Evolutionary conservation across 1,140 invertebrate genomes (phyloP), one percentile per base, ranked within the genome.

Genomic region (Dendroctonus valens): DNA sequence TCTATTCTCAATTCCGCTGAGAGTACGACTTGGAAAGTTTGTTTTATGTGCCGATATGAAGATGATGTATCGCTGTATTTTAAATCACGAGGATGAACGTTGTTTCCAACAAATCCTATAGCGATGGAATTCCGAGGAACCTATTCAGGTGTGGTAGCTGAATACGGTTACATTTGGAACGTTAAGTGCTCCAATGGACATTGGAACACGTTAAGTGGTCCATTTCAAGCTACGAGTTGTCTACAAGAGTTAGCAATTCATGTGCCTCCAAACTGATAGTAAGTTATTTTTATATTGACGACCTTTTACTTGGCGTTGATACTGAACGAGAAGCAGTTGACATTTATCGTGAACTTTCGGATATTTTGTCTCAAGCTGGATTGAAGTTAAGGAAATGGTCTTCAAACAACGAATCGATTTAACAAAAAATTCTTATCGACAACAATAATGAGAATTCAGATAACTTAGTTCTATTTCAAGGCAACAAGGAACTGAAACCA

Each of bases 21-120:
- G 68, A 37, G 71, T 74, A 51, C n/a, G 70, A 12, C 41, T 59
- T 15, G 53, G 65, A 42, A 39, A 40, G 14, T 42, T 52, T 48
- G 71, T 72, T 5, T 15, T 75, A 6, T 65, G 54, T 37, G 76
- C 73, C 4, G 81, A 83, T 51, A 75, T 82, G 3, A 60, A 68
- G 12, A 78, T 80, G 65, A 83, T 83, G 79, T 84, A 80, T 67
- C 53, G 80, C 9, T 78, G 79, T 61, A 74, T 83, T 6, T 39
- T 76, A 0, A 71, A 80, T 8, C 53, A 65, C 12, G 7, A 58
- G 40, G 65, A 75, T 46, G 74, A 80, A 50, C 37, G 68, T 7
- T 58, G 71, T 48, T 76, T 74, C 67, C 79, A 81, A 61, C 62
- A 69, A 63, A 78, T 81, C 12, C 44, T 80, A 0, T 81, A 79